Conservation (phyloP, 2,797 vertebrate species). For the Sebastes nivosus region DNA sequence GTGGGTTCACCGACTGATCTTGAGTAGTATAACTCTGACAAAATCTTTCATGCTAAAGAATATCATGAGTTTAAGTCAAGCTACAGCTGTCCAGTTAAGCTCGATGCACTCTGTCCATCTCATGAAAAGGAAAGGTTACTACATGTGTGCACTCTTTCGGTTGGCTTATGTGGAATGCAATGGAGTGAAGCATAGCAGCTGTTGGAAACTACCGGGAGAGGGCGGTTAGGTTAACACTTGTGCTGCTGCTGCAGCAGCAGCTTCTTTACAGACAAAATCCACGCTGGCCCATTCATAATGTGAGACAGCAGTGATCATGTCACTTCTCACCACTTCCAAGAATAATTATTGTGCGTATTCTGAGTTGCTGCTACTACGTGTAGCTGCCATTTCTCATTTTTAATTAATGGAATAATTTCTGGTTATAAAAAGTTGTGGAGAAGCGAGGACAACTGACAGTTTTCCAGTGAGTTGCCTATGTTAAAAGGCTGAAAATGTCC, state of each 20-base stretch:
- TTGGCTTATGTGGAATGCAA: constrained; percentile 1
- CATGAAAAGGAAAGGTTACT: constrained; percentile 13
- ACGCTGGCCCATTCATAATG: neutral
- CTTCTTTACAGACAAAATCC: neutral
- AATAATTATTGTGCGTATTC: neutral
- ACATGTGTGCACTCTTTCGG: constrained; percentile 5
- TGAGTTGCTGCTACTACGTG: neutral
- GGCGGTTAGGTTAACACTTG: constrained; percentile 8
- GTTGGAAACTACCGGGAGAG: constrained; percentile 7
- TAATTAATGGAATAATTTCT: neutral
- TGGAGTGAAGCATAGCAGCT: constrained; percentile 30
- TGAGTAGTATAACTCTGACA: neutral
- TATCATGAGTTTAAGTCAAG: neutral
- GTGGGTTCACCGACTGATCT: neutral
- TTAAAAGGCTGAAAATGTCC: neutral
- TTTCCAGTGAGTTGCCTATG: neutral
- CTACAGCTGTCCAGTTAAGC: neutral
- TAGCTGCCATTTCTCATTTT: neutral
- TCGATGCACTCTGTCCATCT: neutral
- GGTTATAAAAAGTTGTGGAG: neutral
- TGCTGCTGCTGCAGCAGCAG: neutral
- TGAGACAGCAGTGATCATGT: neutral
- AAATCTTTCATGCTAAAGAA: neutral
- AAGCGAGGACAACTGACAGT: neutral
- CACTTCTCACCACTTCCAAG: neutral